These are phyloP conservation scores for Pemphredon lugubris DNA, from an alignment of 2,888 invertebrate genomes.

Conservation along the genomic window DNA sequence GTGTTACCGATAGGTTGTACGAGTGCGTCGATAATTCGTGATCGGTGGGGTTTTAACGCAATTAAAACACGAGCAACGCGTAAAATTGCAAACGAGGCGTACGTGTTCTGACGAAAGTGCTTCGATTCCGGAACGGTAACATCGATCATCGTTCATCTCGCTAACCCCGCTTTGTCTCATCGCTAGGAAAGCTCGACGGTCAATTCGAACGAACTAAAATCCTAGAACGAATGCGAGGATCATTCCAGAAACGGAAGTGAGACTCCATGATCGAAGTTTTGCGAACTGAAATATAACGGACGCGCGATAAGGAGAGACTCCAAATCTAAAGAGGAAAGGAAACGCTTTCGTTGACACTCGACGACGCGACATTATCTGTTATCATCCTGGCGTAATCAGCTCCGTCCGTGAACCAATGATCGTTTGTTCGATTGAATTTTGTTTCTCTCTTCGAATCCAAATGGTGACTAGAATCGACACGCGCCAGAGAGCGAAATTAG, in stretches of 20 bases:
- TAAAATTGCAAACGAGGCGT: not conserved
- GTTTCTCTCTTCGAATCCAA: not conserved
- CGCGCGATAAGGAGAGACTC: too few relatives aligned
- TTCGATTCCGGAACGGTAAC: not conserved
- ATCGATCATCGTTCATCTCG: constrained; percentile 8
- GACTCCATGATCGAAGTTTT: not conserved
- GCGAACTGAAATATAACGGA: not conserved
- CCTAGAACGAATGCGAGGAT: not conserved
- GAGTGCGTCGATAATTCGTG: not conserved
- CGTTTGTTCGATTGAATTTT: constrained; percentile 3
- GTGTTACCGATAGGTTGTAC: not conserved
- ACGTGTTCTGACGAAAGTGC: not conserved
- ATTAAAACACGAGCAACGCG: not conserved
- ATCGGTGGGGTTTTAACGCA: not conserved
- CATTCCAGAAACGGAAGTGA: not conserved
- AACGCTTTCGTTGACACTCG: not conserved
- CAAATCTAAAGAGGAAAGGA: too few relatives aligned
- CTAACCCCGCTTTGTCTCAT: not conserved
- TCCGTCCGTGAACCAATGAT: constrained; percentile 52
- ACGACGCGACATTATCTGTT: constrained; percentile 12
- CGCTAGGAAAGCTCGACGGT: not conserved
- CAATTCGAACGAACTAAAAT: not conserved
- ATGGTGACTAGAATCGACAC: too few relatives aligned
- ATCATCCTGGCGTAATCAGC: constrained; percentile 23
- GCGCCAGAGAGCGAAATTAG: too few relatives aligned